phyloP scores from a whole-genome alignment of 2,797 vertebrate genomes.

The Gambelia wislizenii region DNA sequence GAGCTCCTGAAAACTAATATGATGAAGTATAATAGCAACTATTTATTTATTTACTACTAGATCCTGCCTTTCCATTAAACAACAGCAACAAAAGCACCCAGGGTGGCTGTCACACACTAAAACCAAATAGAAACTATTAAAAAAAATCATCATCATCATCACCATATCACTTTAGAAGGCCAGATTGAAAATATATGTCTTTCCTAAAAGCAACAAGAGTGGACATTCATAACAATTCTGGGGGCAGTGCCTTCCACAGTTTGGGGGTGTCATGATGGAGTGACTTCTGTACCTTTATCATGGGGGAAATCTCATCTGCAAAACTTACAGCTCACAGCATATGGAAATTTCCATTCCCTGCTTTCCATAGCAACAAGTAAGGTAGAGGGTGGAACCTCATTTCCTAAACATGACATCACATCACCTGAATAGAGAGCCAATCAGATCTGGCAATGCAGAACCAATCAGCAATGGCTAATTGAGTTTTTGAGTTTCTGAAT shows the following conservation, averaged over 20 bases:
- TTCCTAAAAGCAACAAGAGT: neutral
- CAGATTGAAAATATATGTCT: neutral
- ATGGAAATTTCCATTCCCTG: too few species aligned
- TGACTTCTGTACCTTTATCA: too few species aligned
- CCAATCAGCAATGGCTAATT: too few species aligned
- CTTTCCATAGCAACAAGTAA: too few species aligned
- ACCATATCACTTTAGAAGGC: neutral
- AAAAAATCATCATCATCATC: neutral
- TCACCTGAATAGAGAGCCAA: too few species aligned
- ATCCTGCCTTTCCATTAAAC: neutral
- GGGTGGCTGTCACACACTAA: neutral
- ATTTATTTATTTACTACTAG: neutral
- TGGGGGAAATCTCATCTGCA: too few species aligned
- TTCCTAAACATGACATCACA: too few species aligned
- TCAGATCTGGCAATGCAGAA: too few species aligned
- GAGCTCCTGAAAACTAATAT: constrained; percentile 81
- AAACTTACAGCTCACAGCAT: too few species aligned
- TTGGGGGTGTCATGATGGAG: too few species aligned
- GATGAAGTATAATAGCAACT: neutral
- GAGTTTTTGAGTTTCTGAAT: too few species aligned
- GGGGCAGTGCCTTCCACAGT: neutral
- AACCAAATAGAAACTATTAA: neutral
- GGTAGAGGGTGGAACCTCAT: too few species aligned
- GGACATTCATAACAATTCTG: neutral
- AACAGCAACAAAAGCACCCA: neutral